These are phyloP conservation scores for Nowickia ferox DNA, from an alignment of 2,888 invertebrate species.

Conservation along the genomic window DNA sequence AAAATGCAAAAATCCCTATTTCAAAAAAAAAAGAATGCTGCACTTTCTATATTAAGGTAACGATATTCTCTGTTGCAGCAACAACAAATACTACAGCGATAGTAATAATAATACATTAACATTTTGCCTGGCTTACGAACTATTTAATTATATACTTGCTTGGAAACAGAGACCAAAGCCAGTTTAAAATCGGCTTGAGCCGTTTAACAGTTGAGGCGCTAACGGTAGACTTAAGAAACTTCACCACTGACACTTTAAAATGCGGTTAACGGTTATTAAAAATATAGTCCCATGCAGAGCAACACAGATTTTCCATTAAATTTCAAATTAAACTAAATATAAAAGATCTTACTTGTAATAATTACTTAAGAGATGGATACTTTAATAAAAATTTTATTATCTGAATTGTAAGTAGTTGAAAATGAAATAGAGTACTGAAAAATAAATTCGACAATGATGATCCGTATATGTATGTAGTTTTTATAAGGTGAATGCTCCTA, in stretches of 20 bases:
- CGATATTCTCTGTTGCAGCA: background rate
- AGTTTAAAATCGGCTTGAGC: background rate
- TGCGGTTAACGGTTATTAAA: background rate
- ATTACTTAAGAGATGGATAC: background rate
- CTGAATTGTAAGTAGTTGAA: constrained; percentile 9
- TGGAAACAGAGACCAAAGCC: background rate
- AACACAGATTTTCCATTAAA: background rate
- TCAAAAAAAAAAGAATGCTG: too few species aligned
- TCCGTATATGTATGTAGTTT: too few species aligned
- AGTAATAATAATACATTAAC: background rate
- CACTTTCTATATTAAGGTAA: too few species aligned
- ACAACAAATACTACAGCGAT: background rate
- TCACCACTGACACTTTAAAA: background rate
- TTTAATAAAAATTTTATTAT: background rate
- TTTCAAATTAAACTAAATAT: background rate
- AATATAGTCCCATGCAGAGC: background rate
- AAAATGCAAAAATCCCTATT: too few species aligned
- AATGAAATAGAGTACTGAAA: too few species aligned
- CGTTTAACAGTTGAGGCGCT: background rate
- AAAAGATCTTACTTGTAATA: background rate
- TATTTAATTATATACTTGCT: background rate
- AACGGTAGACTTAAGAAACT: background rate
- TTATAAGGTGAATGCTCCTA: too few species aligned
- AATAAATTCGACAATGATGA: too few species aligned
- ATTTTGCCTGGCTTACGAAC: background rate